These are phyloP conservation scores for Zaprionus gabonicus DNA, from an alignment of 1,140 invertebrate genomes.

Conservation along the genomic window DNA sequence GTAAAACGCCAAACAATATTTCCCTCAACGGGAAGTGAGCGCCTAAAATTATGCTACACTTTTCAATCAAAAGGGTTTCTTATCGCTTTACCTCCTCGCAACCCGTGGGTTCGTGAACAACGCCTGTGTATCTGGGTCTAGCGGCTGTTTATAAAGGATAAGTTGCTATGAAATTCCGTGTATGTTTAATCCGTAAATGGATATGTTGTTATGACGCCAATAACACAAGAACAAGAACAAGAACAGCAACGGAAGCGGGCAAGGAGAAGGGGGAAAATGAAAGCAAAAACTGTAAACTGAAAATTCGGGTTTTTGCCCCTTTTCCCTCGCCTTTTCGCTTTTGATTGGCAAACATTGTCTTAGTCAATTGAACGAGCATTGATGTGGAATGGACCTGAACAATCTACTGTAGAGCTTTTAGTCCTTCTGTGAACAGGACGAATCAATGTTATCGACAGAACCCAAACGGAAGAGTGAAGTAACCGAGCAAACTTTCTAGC, in stretches of 20 bases:
- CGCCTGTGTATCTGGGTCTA: slow-evolving; percentile 36
- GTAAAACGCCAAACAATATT: slow-evolving; percentile 74
- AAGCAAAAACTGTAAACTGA: slow-evolving; percentile 20
- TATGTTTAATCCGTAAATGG: slow-evolving; percentile 80
- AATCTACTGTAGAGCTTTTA: slow-evolving; percentile 18
- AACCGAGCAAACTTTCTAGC: slow-evolving; percentile 14
- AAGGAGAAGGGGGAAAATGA: neutral
- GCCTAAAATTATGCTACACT: slow-evolving; percentile 73
- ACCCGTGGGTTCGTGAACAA: too few species aligned
- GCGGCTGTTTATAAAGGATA: slow-evolving; percentile 78
- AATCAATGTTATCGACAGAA: slow-evolving; percentile 4
- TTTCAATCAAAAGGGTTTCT: slow-evolving; percentile 52
- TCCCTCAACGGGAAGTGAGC: slow-evolving; percentile 58
- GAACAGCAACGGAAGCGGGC: neutral
- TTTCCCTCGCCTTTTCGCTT: neutral
- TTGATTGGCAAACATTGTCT: slow-evolving; percentile 36
- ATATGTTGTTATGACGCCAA: slow-evolving; percentile 65
- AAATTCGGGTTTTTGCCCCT: slow-evolving; percentile 19
- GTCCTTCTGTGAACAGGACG: neutral
- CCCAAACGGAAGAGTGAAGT: neutral
- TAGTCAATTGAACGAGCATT: slow-evolving; percentile 25
- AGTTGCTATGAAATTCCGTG: slow-evolving; percentile 67
- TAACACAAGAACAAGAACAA: slow-evolving; percentile 5
- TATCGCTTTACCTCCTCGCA: slow-evolving; percentile 2
- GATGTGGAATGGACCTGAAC: slow-evolving; percentile 25